Evolutionary conservation across 1,140 invertebrate species (phyloP).

Genomic region (Chironomus striatipennis): DNA sequence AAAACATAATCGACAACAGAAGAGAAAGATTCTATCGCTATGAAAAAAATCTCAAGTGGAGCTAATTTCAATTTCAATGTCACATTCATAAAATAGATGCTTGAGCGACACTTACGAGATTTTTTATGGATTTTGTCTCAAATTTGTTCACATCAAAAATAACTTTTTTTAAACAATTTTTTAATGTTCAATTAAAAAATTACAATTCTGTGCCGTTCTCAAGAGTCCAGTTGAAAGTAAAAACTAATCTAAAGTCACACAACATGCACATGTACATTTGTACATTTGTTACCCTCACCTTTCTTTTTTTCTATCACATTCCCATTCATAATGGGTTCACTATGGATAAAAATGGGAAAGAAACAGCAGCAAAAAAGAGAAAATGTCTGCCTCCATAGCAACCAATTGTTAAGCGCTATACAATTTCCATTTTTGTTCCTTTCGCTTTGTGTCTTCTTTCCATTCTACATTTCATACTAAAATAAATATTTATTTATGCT

Average conservation of each 20-base stretch:
- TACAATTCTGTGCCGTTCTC: neutral
- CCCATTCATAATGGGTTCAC: neutral
- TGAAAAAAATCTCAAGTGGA: no score
- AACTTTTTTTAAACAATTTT: no score
- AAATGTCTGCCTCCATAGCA: slow-evolving; percentile 20
- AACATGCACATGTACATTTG: no score
- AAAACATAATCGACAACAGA: no score
- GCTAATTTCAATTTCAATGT: no score
- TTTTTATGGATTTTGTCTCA: no score
- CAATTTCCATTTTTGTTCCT: neutral
- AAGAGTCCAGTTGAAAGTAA: neutral
- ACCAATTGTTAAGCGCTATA: neutral
- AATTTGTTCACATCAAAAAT: no score
- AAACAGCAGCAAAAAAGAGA: neutral
- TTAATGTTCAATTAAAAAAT: neutral
- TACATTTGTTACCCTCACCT: no score
- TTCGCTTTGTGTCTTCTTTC: neutral
- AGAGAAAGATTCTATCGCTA: no score
- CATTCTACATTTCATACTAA: neutral
- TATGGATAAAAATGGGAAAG: slow-evolving; percentile 4
- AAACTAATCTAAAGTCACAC: neutral
- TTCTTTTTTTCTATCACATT: slow-evolving; percentile 2
- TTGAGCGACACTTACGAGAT: no score
- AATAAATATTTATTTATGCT: neutral
- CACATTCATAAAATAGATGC: no score